phyloP scores from a whole-genome alignment of 2,888 invertebrate genomes.

The Nemotelus pantherinus region DNA sequence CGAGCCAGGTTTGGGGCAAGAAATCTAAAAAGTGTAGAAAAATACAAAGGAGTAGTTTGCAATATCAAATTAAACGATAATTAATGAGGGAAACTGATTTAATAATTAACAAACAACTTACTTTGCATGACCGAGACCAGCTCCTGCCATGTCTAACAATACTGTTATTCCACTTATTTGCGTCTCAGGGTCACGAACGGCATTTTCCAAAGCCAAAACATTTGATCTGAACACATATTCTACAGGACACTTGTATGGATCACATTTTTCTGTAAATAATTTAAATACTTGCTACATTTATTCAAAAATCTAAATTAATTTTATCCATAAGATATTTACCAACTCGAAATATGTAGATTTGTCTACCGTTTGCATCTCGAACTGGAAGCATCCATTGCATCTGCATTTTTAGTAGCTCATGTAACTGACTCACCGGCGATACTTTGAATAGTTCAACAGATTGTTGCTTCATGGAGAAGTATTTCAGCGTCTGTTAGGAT shows the following conservation, averaged over 20 bases:
- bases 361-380: conserved; percentile 63
- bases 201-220: conserved; percentile 67
- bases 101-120: conserved; percentile 47
- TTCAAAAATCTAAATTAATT: not conserved
- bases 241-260: conserved; percentile 64
- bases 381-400: conserved; percentile 64
- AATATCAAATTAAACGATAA: not conserved
- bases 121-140: conserved; percentile 66
- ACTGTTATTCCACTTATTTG: conserved; percentile 66
- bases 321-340: conserved; percentile 55
- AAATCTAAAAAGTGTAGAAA: conserved; percentile 47
- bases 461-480: conserved; percentile 65
- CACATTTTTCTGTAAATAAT: conserved; percentile 63
- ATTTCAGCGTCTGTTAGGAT: conserved; percentile 61
- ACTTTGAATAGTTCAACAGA: conserved; percentile 64
- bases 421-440: conserved; percentile 61
- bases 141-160: conserved; percentile 64
- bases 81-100: not conserved
- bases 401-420: conserved; percentile 62
- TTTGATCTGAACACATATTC: conserved; percentile 68
- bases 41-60: not conserved
- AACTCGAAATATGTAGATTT: conserved; percentile 64
- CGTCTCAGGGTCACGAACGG: conserved; percentile 67
- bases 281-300: not conserved
- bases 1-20: conserved; percentile 66